Percentiles rank a stretch among this genome's conserved stretches.
phyloP scores from a whole-genome alignment of 2,797 vertebrate genomes.

The Tapirus indicus region DNA sequence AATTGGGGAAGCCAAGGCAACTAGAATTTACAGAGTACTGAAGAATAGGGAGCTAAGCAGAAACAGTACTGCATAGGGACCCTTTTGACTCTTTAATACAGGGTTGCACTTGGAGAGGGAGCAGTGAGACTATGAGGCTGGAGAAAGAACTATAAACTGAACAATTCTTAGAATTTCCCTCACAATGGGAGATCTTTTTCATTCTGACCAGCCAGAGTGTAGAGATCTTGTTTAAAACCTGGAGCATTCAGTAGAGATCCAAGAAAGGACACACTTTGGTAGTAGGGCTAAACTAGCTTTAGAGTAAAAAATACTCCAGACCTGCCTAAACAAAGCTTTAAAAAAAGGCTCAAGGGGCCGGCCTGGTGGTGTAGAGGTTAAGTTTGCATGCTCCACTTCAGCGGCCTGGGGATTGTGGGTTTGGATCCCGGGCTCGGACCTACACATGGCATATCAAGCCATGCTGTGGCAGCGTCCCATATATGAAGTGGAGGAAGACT shows the following conservation, averaged over 20 bases:
- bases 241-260: background rate
- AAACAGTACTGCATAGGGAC: background rate
- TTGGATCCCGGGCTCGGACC: too few species aligned
- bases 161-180: background rate
- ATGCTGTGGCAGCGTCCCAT: too few species aligned
- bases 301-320: background rate
- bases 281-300: background rate
- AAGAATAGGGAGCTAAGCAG: background rate
- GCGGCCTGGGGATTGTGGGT: too few species aligned
- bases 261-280: constrained; percentile 13
- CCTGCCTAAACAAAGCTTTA: background rate
- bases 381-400: too few species aligned
- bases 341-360: background rate
- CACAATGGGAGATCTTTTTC: background rate
- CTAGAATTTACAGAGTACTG: background rate
- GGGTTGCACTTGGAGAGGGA: background rate
- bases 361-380: too few species aligned
- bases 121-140: background rate
- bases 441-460: too few species aligned
- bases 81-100: constrained; percentile 3
- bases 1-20: background rate
- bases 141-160: background rate
- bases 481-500: too few species aligned
- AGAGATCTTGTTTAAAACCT: background rate
- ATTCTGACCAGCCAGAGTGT: background rate